Evolutionary conservation across 1,140 invertebrate genomes (phyloP).

Genomic region (Mactra quadrangularis): DNA sequence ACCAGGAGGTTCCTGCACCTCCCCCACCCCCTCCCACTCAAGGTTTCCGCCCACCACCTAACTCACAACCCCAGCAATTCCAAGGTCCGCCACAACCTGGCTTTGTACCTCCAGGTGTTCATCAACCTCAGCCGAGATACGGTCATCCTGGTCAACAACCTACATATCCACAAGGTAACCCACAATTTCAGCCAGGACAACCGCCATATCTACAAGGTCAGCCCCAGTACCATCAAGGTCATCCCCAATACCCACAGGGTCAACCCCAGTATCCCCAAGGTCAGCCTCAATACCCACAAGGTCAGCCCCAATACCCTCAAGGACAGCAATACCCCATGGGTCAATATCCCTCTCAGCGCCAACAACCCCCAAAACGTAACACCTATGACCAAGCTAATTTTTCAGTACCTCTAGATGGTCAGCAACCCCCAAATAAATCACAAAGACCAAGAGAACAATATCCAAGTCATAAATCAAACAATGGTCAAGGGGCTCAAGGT

Average conservation of each 20-base stretch:
- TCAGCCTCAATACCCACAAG: conserved; percentile 36
- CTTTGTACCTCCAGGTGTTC: conserved; percentile 27
- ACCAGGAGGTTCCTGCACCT: neutral
- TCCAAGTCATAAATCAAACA: conserved; percentile 32
- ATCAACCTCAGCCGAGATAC: conserved; percentile 44
- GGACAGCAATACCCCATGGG: conserved; percentile 30
- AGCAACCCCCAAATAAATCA: neutral
- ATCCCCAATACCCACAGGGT: conserved; percentile 40
- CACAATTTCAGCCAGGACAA: conserved; percentile 7
- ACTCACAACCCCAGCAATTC: conserved; percentile 7
- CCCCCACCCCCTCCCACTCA: conserved; percentile 18
- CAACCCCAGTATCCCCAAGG: conserved; percentile 51
- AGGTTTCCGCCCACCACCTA: conserved; percentile 28
- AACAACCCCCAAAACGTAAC: conserved; percentile 13
- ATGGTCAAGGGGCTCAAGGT: conserved; percentile 3
- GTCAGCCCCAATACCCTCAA: conserved; percentile 49
- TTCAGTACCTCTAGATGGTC: conserved; percentile 32
- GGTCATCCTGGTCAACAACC: conserved; percentile 31
- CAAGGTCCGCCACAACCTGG: conserved; percentile 26
- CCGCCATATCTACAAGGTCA: conserved; percentile 38
- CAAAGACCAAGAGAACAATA: neutral
- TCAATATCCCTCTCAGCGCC: conserved; percentile 13
- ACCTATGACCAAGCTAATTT: conserved; percentile 57
- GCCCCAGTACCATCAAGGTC: conserved; percentile 42
- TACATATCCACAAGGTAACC: neutral